phyloP scores from a whole-genome alignment of 2,888 invertebrate species.

The Mellilla xanthometata region DNA sequence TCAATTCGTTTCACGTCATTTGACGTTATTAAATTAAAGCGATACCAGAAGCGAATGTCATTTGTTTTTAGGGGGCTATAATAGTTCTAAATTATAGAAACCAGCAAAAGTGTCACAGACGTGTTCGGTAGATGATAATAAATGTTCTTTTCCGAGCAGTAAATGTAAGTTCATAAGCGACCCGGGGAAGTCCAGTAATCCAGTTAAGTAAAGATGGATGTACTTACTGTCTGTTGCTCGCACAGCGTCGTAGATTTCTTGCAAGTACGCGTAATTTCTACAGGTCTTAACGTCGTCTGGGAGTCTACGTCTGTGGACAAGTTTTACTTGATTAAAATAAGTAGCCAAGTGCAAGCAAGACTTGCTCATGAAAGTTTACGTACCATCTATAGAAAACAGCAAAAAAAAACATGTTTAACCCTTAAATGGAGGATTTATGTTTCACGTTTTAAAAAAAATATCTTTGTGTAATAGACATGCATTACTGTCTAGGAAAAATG shows the following conservation, averaged over 20 bases:
- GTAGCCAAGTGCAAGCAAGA: no score
- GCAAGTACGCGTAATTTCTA: slow-evolving; percentile 87
- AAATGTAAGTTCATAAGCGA: slow-evolving; percentile 25
- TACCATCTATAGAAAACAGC: no score
- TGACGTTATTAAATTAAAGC: no score
- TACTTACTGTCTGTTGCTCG: slow-evolving; percentile 85
- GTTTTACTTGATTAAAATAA: slow-evolving; percentile 18
- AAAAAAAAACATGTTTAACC: no score
- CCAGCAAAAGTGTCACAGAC: slow-evolving; percentile 1
- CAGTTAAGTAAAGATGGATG: slow-evolving; percentile 5
- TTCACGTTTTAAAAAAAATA: no score
- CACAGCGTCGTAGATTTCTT: slow-evolving; percentile 88
- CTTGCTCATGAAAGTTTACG: no score
- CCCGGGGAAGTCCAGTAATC: slow-evolving; percentile 9
- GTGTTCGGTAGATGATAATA: neutral
- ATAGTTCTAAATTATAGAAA: neutral
- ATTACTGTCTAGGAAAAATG: no score
- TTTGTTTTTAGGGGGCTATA: no score
- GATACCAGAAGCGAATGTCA: no score
- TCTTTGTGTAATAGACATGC: no score
- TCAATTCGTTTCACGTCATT: no score
- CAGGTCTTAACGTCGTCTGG: slow-evolving; percentile 85
- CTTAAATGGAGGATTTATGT: no score
- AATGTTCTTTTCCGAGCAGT: slow-evolving; percentile 11
- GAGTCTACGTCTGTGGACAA: slow-evolving; percentile 83